Conservation (phyloP, 1,140 invertebrate genomes). For the Augochlora pura region DNA sequence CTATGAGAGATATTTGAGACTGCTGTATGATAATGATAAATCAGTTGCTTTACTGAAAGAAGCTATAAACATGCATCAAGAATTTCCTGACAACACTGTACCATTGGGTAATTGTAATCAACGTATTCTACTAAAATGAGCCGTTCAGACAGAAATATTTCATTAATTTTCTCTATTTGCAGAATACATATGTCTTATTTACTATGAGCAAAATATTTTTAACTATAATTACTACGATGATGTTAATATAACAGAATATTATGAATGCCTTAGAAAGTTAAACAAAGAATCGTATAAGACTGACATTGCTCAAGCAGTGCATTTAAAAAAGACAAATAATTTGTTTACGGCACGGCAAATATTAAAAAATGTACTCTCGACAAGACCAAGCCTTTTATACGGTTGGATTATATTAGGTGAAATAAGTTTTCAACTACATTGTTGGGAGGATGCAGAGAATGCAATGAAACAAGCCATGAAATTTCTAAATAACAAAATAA, state of each 20-base stretch:
- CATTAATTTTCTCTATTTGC: constrained; percentile 53
- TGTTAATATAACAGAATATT: constrained; percentile 79
- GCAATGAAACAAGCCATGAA: constrained; percentile 77
- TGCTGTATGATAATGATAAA: constrained; percentile 80
- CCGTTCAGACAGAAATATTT: neutral
- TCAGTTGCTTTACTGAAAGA: constrained; percentile 76
- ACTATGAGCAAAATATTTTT: constrained; percentile 79
- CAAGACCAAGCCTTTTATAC: constrained; percentile 71
- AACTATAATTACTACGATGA: constrained; percentile 68
- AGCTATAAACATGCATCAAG: constrained; percentile 78
- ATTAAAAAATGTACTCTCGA: constrained; percentile 71
- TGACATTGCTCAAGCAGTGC: constrained; percentile 83
- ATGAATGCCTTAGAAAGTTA: constrained; percentile 76
- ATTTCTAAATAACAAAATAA: constrained; percentile 61
- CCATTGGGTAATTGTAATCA: constrained; percentile 73
- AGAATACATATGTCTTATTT: constrained; percentile 84
- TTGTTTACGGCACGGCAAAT: constrained; percentile 81
- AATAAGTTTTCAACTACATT: constrained; percentile 81
- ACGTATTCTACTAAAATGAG: neutral
- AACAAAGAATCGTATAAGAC: constrained; percentile 82
- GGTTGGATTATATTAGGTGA: constrained; percentile 79
- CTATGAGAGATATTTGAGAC: constrained; percentile 81
- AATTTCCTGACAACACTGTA: constrained; percentile 79
- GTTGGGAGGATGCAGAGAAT: constrained; percentile 82
- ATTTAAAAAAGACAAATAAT: constrained; percentile 78